Evolutionary conservation across 2,797 vertebrate genomes (phyloP), one percentile per base, ranked within the genome.

Genomic region (Lagothrix lagotricha): DNA sequence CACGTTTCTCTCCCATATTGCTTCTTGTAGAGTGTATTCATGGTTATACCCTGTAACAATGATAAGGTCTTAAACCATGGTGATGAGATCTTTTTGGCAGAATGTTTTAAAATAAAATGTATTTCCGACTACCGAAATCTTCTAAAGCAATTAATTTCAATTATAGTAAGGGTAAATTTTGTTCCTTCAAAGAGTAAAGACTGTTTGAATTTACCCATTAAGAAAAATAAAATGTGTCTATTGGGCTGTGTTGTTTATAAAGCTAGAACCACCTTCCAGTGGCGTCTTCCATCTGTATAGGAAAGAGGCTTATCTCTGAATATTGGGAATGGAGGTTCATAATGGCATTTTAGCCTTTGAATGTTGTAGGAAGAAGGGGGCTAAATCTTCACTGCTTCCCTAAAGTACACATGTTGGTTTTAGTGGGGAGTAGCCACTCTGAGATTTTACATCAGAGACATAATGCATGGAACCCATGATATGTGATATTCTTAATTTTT

Each of bases 121-220:
- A 36, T 90, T 96, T 97, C 75, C 77, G 67, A 48, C 28, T 19
- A 44, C 26, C 81, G 50, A 81, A 50, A 57, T 84, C 26, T 96
- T 96, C 95, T 73, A 70, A 96, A 94, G 52, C 64, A 92, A 54
- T 17, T 81, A 33, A n/a, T 81, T 91, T 82, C 14, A 5, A 44
- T 94, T 81, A 50, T 33, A 90, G 20, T 67, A 67, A 88, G 36
- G 4, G 8, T 87, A 93, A 52, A 33, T 96, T 88, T 97, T 90
- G 3, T n/a, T 77, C 19, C 33, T 94, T 30, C n/a, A 41, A 57
- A 67, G n/a, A 85, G n/a, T 88, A 93, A 58, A 94, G 9, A 4
- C 30, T 96, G 39, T 7, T 70, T 61, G 80, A 54, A 87, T 77
- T 22, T 81, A 2, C 8, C 28, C 58, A 46, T 58, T 80, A 94